Evolutionary conservation across 1,140 invertebrate genomes (phyloP), one percentile per base, ranked within the genome.

Genomic region (Chymomyza costata): DNA sequence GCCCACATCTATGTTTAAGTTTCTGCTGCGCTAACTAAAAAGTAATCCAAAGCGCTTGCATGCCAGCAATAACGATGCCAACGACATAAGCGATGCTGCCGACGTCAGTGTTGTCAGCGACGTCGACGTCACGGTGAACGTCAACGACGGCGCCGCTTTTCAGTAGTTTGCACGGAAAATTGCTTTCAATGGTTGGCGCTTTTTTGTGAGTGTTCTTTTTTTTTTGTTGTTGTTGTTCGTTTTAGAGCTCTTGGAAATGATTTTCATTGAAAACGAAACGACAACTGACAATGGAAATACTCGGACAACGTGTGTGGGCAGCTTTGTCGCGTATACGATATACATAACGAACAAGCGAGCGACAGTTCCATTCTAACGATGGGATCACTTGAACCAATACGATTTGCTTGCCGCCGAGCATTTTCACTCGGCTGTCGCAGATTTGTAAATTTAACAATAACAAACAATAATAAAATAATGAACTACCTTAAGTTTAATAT

Each of bases 31-130:
- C 46, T 30, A 40, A 50, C 40, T 59, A 50, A 13, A 49, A 55
- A 73, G 55, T 63, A 76, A 76, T 73, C 68, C 68, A 63, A 53
- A 5, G 3, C 8, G 21, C 3, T 8, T 25, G n/a, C n/a, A 37
- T 11, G n/a, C 3, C 34, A 37, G 15, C 34, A 6, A 37, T 11
- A 16, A 37, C 34, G n/a, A 37, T 13, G 34, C 3, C n/a, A 16
- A 37, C 11, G 34, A 37, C 34, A 16, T 1, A 7, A 18, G 14
- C 37, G 37, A 38, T 3, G 37, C 14, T 13, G 37, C 8, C 37
- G 37, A 53, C 54, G 70, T 65, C 49, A 7, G 14, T 2, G 31
- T 2, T 34, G 31, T 11, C 31, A 14, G 14, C 31, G 46, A 49
- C 60, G 49, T 21, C 50, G 44, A 47, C 43, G 57, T 47, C 54